Evolutionary conservation across 2,888 invertebrate species (phyloP).

Genomic region (Steromphala cineraria): DNA sequence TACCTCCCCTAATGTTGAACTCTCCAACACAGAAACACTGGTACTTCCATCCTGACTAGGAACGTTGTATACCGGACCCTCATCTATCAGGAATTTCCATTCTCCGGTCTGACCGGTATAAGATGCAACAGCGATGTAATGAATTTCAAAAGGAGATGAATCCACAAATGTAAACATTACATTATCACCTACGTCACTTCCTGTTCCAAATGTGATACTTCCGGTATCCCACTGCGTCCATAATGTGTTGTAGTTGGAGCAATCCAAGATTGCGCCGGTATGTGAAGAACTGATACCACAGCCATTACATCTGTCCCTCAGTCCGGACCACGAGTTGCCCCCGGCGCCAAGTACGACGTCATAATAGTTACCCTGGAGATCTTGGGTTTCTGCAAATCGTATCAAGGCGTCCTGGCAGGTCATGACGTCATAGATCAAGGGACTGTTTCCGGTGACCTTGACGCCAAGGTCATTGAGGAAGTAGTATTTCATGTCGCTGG

Average conservation of each 20-base stretch:
- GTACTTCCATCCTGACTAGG: background rate
- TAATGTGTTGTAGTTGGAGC: background rate
- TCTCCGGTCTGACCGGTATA: background rate
- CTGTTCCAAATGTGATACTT: background rate
- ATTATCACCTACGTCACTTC: background rate
- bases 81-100: background rate
- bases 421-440: constrained; percentile 21
- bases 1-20: background rate
- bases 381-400: constrained; percentile 5
- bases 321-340: constrained; percentile 2
- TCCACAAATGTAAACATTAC: background rate
- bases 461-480: constrained; percentile 29
- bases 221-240: background rate
- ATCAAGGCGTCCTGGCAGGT: constrained; percentile 24
- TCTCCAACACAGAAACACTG: background rate
- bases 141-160: background rate
- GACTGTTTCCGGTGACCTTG: constrained; percentile 7
- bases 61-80: background rate
- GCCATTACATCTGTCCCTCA: constrained; percentile 7
- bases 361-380: background rate
- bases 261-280: background rate
- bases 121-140: background rate
- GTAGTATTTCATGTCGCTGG: constrained; percentile 17
- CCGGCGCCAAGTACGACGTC: constrained; percentile 25
- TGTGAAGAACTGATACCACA: background rate